A percentile compares a stretch with the other conserved stretches of the same genome.
Conservation (phyloP, 1,140 invertebrate genomes). For the Eciton burchellii region DNA sequence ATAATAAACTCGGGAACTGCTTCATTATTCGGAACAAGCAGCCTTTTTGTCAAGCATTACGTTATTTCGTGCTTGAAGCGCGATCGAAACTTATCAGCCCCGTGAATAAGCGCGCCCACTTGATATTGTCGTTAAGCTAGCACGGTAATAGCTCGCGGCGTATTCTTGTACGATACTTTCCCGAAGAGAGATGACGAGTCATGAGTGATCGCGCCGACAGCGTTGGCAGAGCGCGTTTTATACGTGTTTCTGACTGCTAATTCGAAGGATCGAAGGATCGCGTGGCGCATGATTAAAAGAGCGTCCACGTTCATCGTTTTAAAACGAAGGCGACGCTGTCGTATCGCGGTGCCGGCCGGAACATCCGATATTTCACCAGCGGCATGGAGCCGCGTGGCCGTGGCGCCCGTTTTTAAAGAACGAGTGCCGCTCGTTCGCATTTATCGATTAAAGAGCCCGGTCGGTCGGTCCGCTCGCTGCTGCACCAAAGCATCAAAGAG, state of each 20-base stretch:
- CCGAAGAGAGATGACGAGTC: constrained; percentile 29
- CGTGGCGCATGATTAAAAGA: neutral
- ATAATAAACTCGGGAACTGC: constrained; percentile 37
- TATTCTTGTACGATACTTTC: constrained; percentile 30
- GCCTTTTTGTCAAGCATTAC: constrained; percentile 36
- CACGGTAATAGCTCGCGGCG: constrained; percentile 41
- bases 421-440: neutral
- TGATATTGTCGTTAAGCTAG: constrained; percentile 47
- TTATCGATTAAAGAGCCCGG: constrained; percentile 46
- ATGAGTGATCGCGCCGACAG: constrained; percentile 29
- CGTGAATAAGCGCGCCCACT: constrained; percentile 24
- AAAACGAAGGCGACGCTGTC: no score
- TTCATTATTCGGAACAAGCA: constrained; percentile 52
- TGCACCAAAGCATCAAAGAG: constrained; percentile 36
- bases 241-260: neutral
- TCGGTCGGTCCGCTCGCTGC: constrained; percentile 4
- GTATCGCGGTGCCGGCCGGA: no score
- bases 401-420: no score
- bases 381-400: no score
- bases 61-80: constrained; percentile 35
- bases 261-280: neutral
- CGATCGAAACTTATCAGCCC: constrained; percentile 51
- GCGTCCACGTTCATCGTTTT: neutral
- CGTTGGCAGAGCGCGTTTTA: constrained; percentile 26
- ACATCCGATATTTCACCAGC: no score